Conservation (phyloP, 1,140 invertebrate species). For the Pogonus chalceus region DNA sequence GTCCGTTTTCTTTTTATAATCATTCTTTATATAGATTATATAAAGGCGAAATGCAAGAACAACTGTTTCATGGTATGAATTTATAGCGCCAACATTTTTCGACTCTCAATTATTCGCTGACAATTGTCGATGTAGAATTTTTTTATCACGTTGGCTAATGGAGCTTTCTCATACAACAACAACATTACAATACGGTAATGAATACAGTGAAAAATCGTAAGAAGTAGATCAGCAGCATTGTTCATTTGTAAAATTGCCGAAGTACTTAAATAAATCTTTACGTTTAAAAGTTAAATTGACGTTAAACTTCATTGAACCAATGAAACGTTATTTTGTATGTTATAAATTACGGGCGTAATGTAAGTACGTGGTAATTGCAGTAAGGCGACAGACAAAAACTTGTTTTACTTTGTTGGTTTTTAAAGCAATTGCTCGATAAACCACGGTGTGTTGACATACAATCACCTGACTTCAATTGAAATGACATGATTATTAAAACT, state of each 20-base stretch:
- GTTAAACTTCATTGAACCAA: not conserved
- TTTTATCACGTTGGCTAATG: not conserved
- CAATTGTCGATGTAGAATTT: not conserved
- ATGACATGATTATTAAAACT: not conserved
- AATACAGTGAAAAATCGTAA: not conserved
- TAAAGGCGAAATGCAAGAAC: not conserved
- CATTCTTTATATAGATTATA: too few species aligned
- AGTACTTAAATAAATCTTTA: not conserved
- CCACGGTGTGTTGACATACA: not conserved
- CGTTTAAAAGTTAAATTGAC: not conserved
- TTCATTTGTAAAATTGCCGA: not conserved
- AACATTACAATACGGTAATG: not conserved
- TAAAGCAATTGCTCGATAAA: not conserved
- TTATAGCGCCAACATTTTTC: not conserved
- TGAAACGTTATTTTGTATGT: not conserved
- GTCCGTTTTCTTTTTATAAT: too few species aligned
- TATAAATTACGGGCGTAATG: not conserved
- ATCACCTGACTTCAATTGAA: not conserved
- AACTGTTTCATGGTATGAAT: not conserved
- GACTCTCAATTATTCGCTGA: not conserved
- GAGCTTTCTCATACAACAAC: not conserved
- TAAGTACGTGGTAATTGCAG: not conserved
- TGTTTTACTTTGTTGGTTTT: not conserved
- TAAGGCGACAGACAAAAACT: not conserved
- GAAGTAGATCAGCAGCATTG: not conserved